Percentiles rank a stretch among this genome's conserved stretches.
phyloP scores from a whole-genome alignment of 2,797 vertebrate species.

The Protosalanx chinensis region DNA sequence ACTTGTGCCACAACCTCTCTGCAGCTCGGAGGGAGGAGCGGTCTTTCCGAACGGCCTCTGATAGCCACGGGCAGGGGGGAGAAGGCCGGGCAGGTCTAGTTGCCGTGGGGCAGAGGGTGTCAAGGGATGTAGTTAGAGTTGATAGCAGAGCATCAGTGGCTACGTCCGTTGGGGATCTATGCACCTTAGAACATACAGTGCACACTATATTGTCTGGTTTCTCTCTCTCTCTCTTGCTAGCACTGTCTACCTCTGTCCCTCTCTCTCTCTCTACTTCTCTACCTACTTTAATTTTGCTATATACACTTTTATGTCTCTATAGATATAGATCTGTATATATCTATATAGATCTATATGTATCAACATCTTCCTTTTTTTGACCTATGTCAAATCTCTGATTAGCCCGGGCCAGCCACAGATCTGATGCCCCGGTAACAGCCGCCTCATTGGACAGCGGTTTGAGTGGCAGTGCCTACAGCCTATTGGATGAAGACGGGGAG shows the following conservation, averaged over 20 bases:
- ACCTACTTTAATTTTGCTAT: neutral
- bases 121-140: no score
- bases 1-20: no score
- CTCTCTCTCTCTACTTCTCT: neutral
- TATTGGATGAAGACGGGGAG: conserved; percentile 86
- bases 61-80: no score
- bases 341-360: no score
- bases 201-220: neutral
- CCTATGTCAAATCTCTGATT: conserved; percentile 54
- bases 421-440: conserved; percentile 86
- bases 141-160: no score
- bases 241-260: neutral
- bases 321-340: conserved; percentile 16
- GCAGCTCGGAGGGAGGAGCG: no score
- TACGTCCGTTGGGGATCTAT: no score
- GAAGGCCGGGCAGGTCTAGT: no score
- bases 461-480: conserved; percentile 89
- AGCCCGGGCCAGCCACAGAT: conserved; percentile 85
- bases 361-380: no score
- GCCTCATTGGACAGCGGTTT: conserved; percentile 90
- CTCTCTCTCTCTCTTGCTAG: neutral
- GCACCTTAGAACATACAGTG: neutral
- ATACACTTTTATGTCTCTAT: conserved; percentile 56
- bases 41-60: no score
- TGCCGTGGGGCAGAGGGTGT: no score